Evolutionary conservation across 2,888 invertebrate species (phyloP).

Genomic region (Iselma pallidipennis): DNA sequence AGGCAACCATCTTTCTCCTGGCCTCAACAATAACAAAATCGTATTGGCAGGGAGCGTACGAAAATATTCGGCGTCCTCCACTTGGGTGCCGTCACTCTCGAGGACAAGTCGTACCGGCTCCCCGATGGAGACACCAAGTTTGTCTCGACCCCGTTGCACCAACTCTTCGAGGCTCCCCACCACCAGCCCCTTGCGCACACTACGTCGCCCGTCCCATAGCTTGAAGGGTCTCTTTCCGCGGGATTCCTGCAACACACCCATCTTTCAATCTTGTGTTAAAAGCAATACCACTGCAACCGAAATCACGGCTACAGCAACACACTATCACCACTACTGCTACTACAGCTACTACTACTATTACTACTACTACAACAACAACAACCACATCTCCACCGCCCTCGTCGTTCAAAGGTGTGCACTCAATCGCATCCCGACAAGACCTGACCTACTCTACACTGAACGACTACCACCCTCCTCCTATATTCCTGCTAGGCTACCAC

Average conservation of each 20-base stretch:
- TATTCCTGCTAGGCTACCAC: slow-evolving; percentile 29
- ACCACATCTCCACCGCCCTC: slow-evolving; percentile 8
- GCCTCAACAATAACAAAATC: slow-evolving; percentile 83
- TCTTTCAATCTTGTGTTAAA: slow-evolving; percentile 19
- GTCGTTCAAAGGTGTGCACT: slow-evolving; percentile 31
- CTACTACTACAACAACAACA: neutral
- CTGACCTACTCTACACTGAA: slow-evolving; percentile 49
- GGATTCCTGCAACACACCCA: slow-evolving; percentile 74
- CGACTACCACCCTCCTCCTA: slow-evolving; percentile 34
- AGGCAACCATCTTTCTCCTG: slow-evolving; percentile 92
- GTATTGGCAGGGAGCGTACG: slow-evolving; percentile 91
- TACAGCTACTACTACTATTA: neutral
- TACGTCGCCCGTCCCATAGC: slow-evolving; percentile 95
- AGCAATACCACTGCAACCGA: neutral
- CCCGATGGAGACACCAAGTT: slow-evolving; percentile 82
- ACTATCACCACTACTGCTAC: neutral
- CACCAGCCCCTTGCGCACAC: slow-evolving; percentile 90
- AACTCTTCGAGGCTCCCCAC: slow-evolving; percentile 89
- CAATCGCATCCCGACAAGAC: slow-evolving; percentile 44
- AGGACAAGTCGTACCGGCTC: slow-evolving; percentile 90
- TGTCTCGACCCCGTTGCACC: slow-evolving; percentile 75
- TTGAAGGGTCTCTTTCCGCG: slow-evolving; percentile 96
- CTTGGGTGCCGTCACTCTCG: slow-evolving; percentile 95
- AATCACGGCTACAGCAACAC: neutral
- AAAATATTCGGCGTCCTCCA: slow-evolving; percentile 96